These are phyloP conservation scores for Laodelphax striatellus DNA, from an alignment of 1,140 invertebrate genomes.

Conservation along the genomic window DNA sequence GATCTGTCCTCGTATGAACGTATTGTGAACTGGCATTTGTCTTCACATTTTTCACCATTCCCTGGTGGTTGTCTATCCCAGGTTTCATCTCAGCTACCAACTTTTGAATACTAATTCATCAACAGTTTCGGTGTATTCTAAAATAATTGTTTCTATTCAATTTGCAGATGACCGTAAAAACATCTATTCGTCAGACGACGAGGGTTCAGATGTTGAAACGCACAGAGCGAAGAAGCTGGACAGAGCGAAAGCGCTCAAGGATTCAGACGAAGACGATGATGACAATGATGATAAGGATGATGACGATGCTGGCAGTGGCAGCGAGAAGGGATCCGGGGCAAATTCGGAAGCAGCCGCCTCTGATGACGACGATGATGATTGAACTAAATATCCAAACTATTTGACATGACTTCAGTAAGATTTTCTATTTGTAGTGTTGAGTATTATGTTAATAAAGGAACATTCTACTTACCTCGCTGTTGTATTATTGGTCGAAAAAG, in stretches of 20 bases:
- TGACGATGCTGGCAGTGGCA: constrained; percentile 18
- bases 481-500: too few relatives aligned
- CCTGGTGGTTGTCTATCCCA: too few relatives aligned
- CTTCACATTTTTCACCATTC: too few relatives aligned
- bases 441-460: background rate
- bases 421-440: background rate
- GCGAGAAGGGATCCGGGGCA: constrained; percentile 17
- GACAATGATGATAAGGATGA: constrained; percentile 10
- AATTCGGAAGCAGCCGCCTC: constrained; percentile 28
- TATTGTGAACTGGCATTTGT: too few relatives aligned
- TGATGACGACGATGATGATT: constrained; percentile 26
- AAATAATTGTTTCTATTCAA: too few relatives aligned
- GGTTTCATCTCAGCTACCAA: too few relatives aligned
- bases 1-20: too few relatives aligned
- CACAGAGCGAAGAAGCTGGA: constrained; percentile 59
- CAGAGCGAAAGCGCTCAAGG: constrained; percentile 66
- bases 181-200: constrained; percentile 88
- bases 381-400: background rate
- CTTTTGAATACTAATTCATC: too few relatives aligned
- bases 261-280: constrained; percentile 58
- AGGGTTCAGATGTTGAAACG: constrained; percentile 76
- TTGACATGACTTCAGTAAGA: background rate
- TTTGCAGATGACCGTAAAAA: constrained; percentile 39
- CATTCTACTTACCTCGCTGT: too few relatives aligned
- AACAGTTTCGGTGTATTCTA: too few relatives aligned